Conservation (phyloP, 2,797 vertebrate species). For the Halcyon badia region DNA sequence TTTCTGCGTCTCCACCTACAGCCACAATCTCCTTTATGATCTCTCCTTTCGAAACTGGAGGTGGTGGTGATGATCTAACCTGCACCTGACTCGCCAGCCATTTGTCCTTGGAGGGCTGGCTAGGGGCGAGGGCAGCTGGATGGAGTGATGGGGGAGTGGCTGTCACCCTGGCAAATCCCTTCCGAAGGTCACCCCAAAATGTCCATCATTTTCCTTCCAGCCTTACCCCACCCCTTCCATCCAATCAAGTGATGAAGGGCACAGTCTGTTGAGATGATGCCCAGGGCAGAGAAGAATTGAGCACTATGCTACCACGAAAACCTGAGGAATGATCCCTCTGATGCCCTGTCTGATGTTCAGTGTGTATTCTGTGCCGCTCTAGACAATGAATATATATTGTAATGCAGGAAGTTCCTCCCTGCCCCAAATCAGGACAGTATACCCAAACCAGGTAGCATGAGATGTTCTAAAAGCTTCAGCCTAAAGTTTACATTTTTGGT, state of each 20-base stretch:
- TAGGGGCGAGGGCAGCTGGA: neutral
- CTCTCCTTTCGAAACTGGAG: conserved; percentile 34
- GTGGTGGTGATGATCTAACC: conserved; percentile 47
- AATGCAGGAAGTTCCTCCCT: neutral
- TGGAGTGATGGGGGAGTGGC: neutral
- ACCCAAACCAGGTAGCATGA: neutral
- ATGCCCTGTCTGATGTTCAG: neutral
- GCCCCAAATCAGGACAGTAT: neutral
- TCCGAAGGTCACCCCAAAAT: neutral
- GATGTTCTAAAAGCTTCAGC: neutral
- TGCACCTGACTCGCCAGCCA: conserved; percentile 9
- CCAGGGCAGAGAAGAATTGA: neutral
- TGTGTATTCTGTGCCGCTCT: neutral
- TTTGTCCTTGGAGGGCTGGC: neutral
- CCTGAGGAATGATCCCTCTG: neutral
- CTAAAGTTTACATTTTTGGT: neutral
- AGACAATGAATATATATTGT: neutral
- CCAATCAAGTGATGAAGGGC: neutral
- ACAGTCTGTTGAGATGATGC: neutral
- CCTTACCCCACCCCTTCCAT: neutral
- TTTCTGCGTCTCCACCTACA: neutral
- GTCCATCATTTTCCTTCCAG: neutral
- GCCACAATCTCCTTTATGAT: conserved; percentile 29
- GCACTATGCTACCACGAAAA: neutral
- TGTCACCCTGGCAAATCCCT: neutral